Percentiles rank a stretch among this genome's conserved stretches.
Evolutionary conservation across 2,113 vertebrate genomes (phyloP).

Genomic region (Cathartes aura): DNA sequence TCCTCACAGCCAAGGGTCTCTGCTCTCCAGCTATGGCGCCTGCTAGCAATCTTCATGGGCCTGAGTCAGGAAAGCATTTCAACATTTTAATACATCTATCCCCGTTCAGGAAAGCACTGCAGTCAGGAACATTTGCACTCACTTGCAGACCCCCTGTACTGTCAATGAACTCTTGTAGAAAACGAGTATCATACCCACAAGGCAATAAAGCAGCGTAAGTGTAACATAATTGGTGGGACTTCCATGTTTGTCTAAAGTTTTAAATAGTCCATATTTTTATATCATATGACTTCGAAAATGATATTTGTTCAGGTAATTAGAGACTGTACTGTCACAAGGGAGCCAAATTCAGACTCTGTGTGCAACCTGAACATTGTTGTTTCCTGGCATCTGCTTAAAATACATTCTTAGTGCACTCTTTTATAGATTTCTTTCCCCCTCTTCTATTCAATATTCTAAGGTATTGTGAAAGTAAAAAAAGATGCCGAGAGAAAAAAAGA

Average conservation of each 20-base stretch:
- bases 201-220: background rate
- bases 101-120: background rate
- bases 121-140: background rate
- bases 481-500: background rate
- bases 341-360: background rate
- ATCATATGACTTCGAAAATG: background rate
- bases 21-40: background rate
- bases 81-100: background rate
- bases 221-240: background rate
- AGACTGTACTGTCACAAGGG: background rate
- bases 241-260: background rate
- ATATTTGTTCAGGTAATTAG: slow-evolving; percentile 22
- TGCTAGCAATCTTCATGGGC: background rate
- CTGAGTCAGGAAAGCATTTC: background rate
- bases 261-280: background rate
- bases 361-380: background rate
- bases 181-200: background rate
- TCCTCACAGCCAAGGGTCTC: background rate
- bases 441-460: background rate
- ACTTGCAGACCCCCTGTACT: background rate
- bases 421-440: background rate
- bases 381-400: slow-evolving; percentile 27
- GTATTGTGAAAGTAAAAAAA: background rate
- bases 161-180: background rate
- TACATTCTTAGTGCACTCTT: background rate